These are phyloP conservation scores for Podarcis cretensis DNA, from an alignment of 2,113 vertebrate genomes.

Conservation along the genomic window DNA sequence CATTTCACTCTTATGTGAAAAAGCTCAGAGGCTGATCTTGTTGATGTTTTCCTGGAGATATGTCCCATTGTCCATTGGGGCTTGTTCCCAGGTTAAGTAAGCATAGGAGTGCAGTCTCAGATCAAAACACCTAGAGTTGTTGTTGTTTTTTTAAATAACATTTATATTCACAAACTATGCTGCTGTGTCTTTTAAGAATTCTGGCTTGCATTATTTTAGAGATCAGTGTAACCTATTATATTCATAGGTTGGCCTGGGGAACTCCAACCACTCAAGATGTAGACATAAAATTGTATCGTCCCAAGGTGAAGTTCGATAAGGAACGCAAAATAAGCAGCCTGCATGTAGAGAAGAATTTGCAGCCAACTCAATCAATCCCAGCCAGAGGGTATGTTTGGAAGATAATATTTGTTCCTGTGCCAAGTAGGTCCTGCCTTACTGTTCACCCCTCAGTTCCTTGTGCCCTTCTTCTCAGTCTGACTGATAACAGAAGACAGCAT, in stretches of 20 bases:
- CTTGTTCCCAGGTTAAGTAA: not conserved
- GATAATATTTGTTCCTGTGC: not conserved
- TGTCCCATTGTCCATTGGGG: not conserved
- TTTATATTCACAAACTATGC: not conserved
- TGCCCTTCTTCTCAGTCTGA: not conserved
- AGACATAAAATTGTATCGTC: constrained; percentile 5
- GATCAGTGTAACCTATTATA: not conserved
- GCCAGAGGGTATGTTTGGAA: constrained; percentile 44
- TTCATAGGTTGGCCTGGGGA: constrained; percentile 48
- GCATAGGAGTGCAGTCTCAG: not conserved
- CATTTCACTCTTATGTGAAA: not conserved
- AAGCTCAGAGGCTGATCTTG: not conserved
- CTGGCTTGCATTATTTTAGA: not conserved
- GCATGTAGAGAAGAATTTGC: constrained; percentile 40
- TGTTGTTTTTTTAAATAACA: not conserved
- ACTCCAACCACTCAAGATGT: rapidly evolving
- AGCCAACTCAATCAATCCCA: constrained; percentile 57
- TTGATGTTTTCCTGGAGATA: not conserved
- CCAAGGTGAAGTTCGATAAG: rapidly evolving
- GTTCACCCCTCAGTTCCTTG: not conserved
- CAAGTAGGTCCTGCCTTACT: not conserved
- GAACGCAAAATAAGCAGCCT: not conserved
- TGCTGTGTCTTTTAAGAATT: not conserved
- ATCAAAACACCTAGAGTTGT: not conserved
- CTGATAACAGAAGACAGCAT: not conserved